Evolutionary conservation across 2,888 invertebrate species (phyloP).

Genomic region (Stomorhina lunata): DNA sequence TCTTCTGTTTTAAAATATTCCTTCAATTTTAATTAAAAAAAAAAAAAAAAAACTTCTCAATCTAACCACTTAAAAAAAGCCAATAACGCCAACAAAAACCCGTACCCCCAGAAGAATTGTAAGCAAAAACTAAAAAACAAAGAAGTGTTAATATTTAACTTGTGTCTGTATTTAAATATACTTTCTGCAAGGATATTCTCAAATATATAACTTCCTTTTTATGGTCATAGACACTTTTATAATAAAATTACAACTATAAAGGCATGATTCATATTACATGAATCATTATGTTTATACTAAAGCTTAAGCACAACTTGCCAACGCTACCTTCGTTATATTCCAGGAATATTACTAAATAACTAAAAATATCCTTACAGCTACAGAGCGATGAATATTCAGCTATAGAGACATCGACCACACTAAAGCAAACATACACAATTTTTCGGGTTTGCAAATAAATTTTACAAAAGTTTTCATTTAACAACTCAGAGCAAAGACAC

Average conservation of each 20-base stretch:
- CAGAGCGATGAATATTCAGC: background rate
- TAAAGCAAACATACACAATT: constrained; percentile 47
- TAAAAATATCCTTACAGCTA: constrained; percentile 49
- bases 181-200: background rate
- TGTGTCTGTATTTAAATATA: constrained; percentile 55
- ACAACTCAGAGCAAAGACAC: constrained; percentile 38
- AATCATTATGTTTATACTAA: constrained; percentile 64
- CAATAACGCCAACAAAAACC: background rate
- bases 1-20: background rate
- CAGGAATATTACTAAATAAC: constrained; percentile 45
- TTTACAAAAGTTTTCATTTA: constrained; percentile 55
- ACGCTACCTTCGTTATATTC: constrained; percentile 61
- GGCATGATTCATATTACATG: constrained; percentile 62
- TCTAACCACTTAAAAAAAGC: background rate
- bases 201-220: constrained; percentile 27
- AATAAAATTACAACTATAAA: constrained; percentile 61
- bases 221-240: constrained; percentile 49
- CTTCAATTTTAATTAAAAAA: constrained; percentile 26
- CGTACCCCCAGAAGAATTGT: background rate
- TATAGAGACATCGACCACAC: constrained; percentile 29
- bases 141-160: constrained; percentile 61
- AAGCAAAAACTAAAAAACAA: background rate
- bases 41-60: background rate
- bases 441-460: constrained; percentile 51
- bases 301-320: constrained; percentile 61